phyloP scores from a whole-genome alignment of 2,113 vertebrate species.

The Eptatretus burgeri region DNA sequence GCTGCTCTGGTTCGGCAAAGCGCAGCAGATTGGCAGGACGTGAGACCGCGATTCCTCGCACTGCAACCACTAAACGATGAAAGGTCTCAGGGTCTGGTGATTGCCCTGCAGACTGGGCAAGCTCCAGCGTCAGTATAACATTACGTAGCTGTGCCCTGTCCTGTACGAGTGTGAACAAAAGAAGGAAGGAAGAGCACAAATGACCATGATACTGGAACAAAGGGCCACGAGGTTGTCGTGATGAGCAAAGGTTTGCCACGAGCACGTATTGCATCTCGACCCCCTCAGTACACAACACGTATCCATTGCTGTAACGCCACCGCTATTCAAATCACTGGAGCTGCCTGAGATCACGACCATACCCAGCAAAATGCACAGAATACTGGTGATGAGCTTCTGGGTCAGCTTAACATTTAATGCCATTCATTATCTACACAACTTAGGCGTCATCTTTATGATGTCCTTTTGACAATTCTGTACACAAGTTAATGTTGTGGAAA shows the following conservation, averaged over 20 bases:
- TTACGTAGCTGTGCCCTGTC: conserved; percentile 87
- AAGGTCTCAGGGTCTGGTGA: conserved; percentile 86
- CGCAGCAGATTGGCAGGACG: conserved; percentile 86
- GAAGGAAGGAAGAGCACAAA: background rate
- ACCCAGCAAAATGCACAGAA: no score
- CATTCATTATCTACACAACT: background rate
- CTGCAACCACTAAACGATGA: conserved; percentile 79
- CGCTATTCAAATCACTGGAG: no score
- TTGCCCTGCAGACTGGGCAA: conserved; percentile 17
- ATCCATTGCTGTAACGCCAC: no score
- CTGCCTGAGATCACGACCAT: no score
- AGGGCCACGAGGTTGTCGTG: no score
- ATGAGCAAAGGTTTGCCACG: no score
- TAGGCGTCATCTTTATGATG: background rate
- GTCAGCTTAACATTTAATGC: background rate
- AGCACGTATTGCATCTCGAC: no score
- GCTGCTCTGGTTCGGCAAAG: conserved; percentile 47
- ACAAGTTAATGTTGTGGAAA: background rate
- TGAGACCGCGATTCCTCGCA: conserved; percentile 89
- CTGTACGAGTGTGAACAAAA: conserved; percentile 19
- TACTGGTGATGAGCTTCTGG: background rate
- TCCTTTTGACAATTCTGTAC: background rate
- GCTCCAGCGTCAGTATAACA: conserved; percentile 62
- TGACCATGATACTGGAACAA: background rate
- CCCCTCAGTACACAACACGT: no score